Conservation (phyloP, 2,888 invertebrate genomes). For the Tridacna gigas region DNA sequence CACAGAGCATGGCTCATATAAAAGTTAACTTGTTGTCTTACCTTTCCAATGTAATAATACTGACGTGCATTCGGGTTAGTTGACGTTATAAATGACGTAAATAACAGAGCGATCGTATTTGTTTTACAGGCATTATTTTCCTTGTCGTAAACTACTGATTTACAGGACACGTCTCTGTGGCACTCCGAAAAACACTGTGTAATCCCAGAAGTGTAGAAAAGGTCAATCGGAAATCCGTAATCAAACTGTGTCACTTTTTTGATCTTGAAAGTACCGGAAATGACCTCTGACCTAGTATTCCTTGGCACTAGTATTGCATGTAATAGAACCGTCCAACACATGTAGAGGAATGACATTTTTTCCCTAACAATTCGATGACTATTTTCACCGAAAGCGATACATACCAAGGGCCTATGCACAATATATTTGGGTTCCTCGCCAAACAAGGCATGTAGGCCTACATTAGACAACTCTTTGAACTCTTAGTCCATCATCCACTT, state of each 20-base stretch:
- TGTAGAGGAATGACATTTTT: too few relatives aligned
- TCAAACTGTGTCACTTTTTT: conserved; percentile 1
- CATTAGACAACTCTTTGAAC: too few relatives aligned
- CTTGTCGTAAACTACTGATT: conserved; percentile 5
- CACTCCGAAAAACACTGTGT: conserved; percentile 14
- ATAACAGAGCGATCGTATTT: neutral
- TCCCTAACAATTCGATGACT: too few relatives aligned
- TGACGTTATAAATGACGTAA: neutral
- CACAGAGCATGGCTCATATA: too few relatives aligned
- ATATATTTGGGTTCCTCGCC: too few relatives aligned
- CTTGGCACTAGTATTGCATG: too few relatives aligned
- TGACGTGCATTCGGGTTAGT: neutral
- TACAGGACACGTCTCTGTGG: neutral
- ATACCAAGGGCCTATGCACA: too few relatives aligned
- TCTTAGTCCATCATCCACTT: too few relatives aligned
- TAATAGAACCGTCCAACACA: too few relatives aligned
- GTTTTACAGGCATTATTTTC: neutral
- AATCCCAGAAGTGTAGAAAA: neutral
- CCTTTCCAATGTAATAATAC: conserved; percentile 12
- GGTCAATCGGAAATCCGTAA: conserved; percentile 4
- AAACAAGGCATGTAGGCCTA: too few relatives aligned
- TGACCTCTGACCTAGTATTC: neutral
- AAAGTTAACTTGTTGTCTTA: neutral
- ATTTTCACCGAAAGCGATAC: too few relatives aligned
- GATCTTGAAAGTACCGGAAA: conserved; percentile 7